These are phyloP conservation scores for Paracentrotus lividus DNA, from an alignment of 53 echinoderm and acorn worm species.

Conservation along the genomic window DNA sequence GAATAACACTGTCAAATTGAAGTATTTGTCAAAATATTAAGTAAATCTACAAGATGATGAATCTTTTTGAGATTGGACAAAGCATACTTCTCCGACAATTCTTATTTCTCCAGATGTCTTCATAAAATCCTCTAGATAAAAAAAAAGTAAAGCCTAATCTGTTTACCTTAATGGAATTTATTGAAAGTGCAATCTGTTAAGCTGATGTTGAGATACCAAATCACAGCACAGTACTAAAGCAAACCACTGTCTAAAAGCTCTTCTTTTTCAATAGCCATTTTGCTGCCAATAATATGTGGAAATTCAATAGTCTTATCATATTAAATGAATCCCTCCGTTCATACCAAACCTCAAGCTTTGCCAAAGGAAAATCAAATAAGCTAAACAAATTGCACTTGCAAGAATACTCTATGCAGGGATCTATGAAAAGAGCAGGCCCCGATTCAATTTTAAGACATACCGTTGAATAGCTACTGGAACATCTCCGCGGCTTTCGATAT, in stretches of 20 bases:
- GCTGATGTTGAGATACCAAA: background rate
- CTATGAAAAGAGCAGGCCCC: background rate
- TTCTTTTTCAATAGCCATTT: too few species aligned
- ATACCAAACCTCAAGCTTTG: background rate
- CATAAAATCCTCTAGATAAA: background rate
- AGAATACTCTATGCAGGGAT: background rate
- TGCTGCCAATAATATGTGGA: too few species aligned
- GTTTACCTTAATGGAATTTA: background rate
- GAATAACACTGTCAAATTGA: background rate
- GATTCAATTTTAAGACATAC: conserved; percentile 29
- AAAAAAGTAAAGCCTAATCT: background rate
- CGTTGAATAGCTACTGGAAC: conserved; percentile 51
- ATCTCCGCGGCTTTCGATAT: conserved; percentile 21
- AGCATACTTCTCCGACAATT: background rate
- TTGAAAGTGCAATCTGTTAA: conserved; percentile 14
- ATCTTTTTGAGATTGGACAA: background rate
- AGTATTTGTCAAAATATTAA: background rate
- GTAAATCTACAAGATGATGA: background rate
- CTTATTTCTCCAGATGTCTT: background rate
- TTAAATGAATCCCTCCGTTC: background rate
- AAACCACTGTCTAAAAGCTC: background rate
- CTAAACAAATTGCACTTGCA: background rate
- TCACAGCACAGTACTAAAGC: background rate
- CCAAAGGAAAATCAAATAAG: background rate
- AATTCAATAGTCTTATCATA: too few species aligned